Base-by-base conservation (phyloP, 2,113 vertebrate genomes). In the Melanocharis versteri region DNA sequence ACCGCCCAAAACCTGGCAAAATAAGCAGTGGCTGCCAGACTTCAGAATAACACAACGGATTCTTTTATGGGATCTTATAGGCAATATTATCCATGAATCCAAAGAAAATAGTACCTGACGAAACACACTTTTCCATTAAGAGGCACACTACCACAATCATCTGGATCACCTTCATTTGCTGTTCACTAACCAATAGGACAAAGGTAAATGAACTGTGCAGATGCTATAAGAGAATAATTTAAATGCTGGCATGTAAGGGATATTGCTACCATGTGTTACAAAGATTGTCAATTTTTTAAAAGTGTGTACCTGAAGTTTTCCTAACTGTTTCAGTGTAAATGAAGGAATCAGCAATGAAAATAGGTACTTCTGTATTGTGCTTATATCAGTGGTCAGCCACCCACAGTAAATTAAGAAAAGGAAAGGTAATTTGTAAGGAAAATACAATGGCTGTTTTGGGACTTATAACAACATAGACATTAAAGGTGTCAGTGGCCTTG, bases 111-210 rank as follows among this genome's bases (percentile, higher is more conserved):
- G 23, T 78, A 78, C 48, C 33, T 69, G 40, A 58, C 0, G 1
- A 58, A 77, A 50, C 7, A 26, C 7, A 42, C 5, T 40, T 57
- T 65, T 57, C 18, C 22, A 37, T 50, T 44, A 72, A 64, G 31
- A 80, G 31, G 15, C 15, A 65, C 0, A 1, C 6, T 35, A 30
- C 11, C 17, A 7, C 4, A 8, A 30, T 9, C 31, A 60, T 13
- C 26, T 42, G 40, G 26, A 75, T 69, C 47, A 15, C 14, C 45
- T 65, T 51, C 5, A 15, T 42, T 19, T 78, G 24, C 30, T 21
- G 4, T 42, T 40, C 27, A 50, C 13, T 56, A 54, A 69, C 7
- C 18, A 65, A 15, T 5, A 58, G 11, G 20, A 42, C 3, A 33
- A 1, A 6, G 12, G 28, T 7, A 77, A 22, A 33, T 21, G 7